phyloP scores from a whole-genome alignment of 2,888 invertebrate genomes.

The Aquatica leii region DNA sequence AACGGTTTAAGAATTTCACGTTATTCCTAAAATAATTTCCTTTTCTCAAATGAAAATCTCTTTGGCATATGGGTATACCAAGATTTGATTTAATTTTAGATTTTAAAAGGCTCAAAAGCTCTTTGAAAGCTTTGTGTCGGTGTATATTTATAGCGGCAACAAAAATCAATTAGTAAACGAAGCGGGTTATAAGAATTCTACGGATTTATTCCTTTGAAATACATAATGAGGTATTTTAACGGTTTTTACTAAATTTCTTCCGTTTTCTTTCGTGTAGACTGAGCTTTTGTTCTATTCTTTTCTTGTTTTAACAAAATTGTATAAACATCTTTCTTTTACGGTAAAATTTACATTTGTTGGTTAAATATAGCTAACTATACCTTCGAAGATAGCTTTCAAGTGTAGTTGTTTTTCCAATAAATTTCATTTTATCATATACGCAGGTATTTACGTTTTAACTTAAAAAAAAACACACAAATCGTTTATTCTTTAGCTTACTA shows the following conservation, averaged over 20 bases:
- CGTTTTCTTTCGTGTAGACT: too few species aligned
- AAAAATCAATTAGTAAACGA: conserved; percentile 29
- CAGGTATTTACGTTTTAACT: neutral
- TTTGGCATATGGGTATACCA: conserved; percentile 13
- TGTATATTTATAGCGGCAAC: conserved; percentile 24
- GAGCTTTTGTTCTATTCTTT: too few species aligned
- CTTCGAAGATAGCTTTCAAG: neutral
- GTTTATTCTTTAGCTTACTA: too few species aligned
- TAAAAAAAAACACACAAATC: conserved; percentile 44
- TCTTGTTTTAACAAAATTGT: too few species aligned
- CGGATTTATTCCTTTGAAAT: conserved; percentile 13
- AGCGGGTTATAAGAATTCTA: conserved; percentile 16
- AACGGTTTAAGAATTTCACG: too few species aligned
- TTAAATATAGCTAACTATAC: neutral
- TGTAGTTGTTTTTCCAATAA: too few species aligned
- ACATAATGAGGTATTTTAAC: conserved; percentile 25
- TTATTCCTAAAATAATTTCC: conserved; percentile 22
- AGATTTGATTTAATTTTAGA: conserved; percentile 25
- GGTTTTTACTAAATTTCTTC: neutral
- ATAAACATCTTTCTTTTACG: too few species aligned
- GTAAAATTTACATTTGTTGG: too few species aligned
- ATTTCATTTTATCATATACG: neutral
- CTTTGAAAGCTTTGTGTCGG: conserved; percentile 17
- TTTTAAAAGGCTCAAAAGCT: conserved; percentile 19
- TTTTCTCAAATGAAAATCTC: conserved; percentile 14